These are phyloP conservation scores for Myrmecophaga tridactyla DNA, from an alignment of 2,113 vertebrate genomes.

Conservation along the genomic window DNA sequence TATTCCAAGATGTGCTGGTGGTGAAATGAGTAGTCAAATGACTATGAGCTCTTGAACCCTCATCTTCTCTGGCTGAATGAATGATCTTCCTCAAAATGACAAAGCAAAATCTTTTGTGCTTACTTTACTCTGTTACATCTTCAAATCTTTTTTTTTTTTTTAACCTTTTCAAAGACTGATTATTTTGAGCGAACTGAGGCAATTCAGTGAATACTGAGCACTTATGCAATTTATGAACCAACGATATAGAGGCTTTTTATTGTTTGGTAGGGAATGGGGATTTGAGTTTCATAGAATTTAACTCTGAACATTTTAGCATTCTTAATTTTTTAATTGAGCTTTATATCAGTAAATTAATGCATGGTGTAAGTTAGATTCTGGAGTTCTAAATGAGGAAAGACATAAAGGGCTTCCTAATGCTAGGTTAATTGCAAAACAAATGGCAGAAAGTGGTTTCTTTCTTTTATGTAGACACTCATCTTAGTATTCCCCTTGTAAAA, in stretches of 20 bases:
- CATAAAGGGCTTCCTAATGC: background rate
- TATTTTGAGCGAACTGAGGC: conserved; percentile 16
- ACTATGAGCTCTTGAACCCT: background rate
- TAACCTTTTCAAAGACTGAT: background rate
- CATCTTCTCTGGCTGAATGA: background rate
- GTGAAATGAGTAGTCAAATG: background rate
- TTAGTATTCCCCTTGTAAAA: background rate
- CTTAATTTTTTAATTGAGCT: conserved; percentile 18
- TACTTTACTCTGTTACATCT: background rate
- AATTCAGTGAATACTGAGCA: background rate
- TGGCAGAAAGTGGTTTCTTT: background rate
- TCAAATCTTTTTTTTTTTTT: background rate
- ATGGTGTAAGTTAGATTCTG: background rate
- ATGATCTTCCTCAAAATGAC: background rate
- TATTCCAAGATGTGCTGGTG: background rate
- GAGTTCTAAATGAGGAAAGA: background rate
- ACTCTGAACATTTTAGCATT: conserved; percentile 33
- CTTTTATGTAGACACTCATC: background rate
- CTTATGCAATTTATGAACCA: conserved; percentile 8
- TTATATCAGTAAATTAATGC: background rate
- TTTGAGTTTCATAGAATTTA: conserved; percentile 33
- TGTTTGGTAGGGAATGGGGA: background rate
- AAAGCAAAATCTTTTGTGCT: background rate
- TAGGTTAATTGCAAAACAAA: background rate
- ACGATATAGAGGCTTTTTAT: background rate